Conservation (phyloP, 2,113 vertebrate genomes). For the Hemichromis elongatus region DNA sequence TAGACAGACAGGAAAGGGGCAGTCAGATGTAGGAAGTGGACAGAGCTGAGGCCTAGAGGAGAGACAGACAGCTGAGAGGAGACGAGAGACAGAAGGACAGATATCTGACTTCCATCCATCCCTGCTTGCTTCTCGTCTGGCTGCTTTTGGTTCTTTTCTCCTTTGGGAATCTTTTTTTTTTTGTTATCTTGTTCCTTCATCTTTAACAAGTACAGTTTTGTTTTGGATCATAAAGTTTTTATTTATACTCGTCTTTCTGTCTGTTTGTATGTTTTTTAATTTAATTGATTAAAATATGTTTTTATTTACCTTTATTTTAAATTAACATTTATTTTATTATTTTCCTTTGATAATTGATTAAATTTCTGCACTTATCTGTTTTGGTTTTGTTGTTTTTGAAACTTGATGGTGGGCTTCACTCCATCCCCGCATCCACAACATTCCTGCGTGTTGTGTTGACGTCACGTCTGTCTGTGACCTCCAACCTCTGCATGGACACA, state of each 20-base stretch:
- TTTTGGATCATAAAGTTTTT: background rate
- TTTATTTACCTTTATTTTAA: background rate
- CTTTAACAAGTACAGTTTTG: background rate
- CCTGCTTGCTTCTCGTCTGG: constrained; percentile 72
- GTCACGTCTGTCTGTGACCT: constrained; percentile 72
- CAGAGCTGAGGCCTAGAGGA: constrained; percentile 1
- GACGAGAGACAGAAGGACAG: constrained; percentile 32
- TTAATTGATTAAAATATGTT: background rate
- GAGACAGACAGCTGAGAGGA: background rate
- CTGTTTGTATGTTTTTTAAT: background rate
- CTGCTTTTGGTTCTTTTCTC: constrained; percentile 40
- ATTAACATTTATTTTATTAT: background rate
- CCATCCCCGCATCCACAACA: constrained; percentile 74
- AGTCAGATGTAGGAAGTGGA: background rate
- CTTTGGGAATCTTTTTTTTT: background rate
- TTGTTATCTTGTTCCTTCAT: background rate
- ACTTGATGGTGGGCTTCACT: constrained; percentile 70
- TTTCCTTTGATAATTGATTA: background rate
- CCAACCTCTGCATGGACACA: constrained; percentile 73
- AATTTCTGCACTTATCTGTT: background rate
- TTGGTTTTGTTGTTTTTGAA: background rate
- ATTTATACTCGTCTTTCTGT: background rate
- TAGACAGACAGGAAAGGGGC: constrained; percentile 13
- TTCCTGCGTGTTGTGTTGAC: constrained; percentile 74
- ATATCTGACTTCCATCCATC: constrained; percentile 72